These are phyloP conservation scores for Caerostris darwini DNA, from an alignment of 1,140 invertebrate genomes.

Conservation along the genomic window DNA sequence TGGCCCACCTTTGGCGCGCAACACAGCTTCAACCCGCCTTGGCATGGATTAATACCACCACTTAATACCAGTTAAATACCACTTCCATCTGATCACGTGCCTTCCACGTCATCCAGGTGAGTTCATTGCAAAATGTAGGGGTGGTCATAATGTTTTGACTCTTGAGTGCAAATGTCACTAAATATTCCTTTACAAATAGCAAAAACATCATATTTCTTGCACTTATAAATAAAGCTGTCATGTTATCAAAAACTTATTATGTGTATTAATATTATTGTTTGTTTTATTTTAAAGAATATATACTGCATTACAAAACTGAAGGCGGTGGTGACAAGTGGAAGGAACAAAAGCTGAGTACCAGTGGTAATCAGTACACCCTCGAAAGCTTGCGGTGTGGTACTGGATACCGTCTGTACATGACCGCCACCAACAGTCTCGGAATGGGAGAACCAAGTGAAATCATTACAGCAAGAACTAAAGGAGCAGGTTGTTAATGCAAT, in stretches of 20 bases:
- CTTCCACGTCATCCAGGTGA: too few species aligned
- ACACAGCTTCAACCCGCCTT: too few species aligned
- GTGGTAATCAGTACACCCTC: constrained; percentile 72
- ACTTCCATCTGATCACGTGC: too few species aligned
- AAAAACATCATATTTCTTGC: not conserved
- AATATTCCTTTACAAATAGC: not conserved
- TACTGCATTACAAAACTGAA: constrained; percentile 78
- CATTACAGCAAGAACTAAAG: constrained; percentile 76
- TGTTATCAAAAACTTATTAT: not conserved
- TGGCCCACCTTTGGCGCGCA: too few species aligned
- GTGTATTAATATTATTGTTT: not conserved
- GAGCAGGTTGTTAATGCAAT: constrained; percentile 58
- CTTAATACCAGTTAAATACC: too few species aligned
- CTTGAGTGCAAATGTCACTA: too few species aligned
- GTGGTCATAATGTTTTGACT: too few species aligned
- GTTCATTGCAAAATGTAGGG: too few species aligned
- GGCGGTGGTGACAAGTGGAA: constrained; percentile 75
- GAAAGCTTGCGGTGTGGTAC: constrained; percentile 91
- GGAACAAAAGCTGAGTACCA: constrained; percentile 76
- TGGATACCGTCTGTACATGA: constrained; percentile 92
- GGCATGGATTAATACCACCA: too few species aligned
- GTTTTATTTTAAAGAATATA: constrained; percentile 72
- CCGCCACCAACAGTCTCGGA: constrained; percentile 93
- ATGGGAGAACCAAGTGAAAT: constrained; percentile 89
- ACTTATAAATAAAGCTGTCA: not conserved